A percentile compares a stretch with the other conserved stretches of the same genome.
phyloP scores from a whole-genome alignment of 2,888 invertebrate species.

The Ophion costatus region DNA sequence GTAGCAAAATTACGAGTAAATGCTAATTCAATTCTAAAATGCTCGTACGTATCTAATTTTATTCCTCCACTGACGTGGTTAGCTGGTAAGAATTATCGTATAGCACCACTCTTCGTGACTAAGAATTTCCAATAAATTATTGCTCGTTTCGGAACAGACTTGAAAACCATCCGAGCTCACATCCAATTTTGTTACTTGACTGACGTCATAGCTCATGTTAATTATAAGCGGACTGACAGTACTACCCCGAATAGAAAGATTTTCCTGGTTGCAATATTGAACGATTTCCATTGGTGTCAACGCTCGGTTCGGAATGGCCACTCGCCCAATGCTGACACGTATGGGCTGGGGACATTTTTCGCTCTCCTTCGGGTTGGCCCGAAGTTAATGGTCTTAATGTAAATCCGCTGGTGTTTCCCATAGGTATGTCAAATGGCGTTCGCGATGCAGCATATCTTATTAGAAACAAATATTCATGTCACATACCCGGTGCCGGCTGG shows the following conservation, averaged over 20 bases:
- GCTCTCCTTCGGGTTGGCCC: constrained; percentile 31
- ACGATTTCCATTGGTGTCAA: not conserved
- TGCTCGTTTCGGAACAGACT: not conserved
- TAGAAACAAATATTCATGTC: constrained; percentile 84
- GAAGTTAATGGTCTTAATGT: constrained; percentile 75
- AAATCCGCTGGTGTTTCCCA: constrained; percentile 67
- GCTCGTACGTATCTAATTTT: no score
- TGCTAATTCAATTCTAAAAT: no score
- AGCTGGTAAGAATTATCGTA: not conserved
- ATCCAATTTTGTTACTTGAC: not conserved
- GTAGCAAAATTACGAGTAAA: no score
- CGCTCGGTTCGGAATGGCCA: not conserved
- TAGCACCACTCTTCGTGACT: not conserved
- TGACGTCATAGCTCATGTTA: not conserved
- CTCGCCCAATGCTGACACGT: not conserved
- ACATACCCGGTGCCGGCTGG: constrained; percentile 83
- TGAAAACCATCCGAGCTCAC: not conserved
- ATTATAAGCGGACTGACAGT: not conserved
- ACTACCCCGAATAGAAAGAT: not conserved
- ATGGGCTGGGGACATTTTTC: not conserved
- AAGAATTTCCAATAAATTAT: not conserved
- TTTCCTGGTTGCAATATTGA: not conserved
- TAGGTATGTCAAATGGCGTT: constrained; percentile 78
- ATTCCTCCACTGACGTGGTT: no score
- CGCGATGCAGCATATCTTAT: constrained; percentile 82